phyloP scores from a whole-genome alignment of 2,113 vertebrate species.

The Indri indri region DNA sequence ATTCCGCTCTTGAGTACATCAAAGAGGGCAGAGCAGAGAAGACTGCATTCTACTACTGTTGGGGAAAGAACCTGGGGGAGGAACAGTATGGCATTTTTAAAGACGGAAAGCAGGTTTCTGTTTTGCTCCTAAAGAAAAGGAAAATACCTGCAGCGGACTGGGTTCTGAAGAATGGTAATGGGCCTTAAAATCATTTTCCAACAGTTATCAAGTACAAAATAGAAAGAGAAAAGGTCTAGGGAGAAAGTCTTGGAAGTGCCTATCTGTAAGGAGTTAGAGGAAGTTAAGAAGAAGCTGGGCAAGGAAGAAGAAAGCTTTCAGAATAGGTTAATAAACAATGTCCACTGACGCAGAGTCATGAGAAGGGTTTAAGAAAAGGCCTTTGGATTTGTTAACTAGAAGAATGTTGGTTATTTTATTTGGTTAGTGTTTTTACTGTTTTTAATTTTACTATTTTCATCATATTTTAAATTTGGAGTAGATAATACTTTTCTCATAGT shows the following conservation, averaged over 20 bases:
- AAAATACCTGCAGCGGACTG: background rate
- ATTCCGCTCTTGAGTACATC: background rate
- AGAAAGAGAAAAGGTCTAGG: background rate
- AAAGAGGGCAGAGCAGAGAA: background rate
- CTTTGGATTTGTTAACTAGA: background rate
- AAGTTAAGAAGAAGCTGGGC: background rate
- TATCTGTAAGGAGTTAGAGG: background rate
- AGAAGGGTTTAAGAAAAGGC: background rate
- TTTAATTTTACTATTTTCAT: background rate
- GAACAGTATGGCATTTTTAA: background rate
- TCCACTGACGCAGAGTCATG: background rate
- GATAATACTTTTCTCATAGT: background rate
- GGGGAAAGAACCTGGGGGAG: background rate
- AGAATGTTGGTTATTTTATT: background rate
- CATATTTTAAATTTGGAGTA: background rate
- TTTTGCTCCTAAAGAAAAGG: background rate
- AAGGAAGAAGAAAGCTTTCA: background rate
- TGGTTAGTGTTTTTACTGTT: background rate
- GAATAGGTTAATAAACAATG: background rate
- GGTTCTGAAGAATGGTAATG: background rate
- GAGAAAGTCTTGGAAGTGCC: background rate
- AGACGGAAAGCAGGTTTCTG: background rate
- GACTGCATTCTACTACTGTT: background rate
- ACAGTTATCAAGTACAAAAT: background rate
- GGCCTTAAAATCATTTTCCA: background rate